Base-by-base conservation (phyloP, 2,113 vertebrate genomes). In the Mustela lutreola region DNA sequence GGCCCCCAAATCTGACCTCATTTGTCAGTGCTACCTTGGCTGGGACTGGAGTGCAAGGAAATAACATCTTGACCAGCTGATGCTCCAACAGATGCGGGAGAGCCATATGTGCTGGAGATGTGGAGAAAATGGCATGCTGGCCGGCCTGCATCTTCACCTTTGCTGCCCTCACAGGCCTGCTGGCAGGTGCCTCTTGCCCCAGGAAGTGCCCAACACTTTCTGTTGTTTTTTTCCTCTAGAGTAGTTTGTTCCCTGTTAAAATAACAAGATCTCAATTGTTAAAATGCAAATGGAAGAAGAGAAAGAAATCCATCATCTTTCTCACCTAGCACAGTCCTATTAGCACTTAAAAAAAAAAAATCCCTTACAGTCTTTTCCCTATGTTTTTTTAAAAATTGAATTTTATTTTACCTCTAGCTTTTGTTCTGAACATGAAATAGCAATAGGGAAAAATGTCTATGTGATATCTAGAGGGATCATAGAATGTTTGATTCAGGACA, bases 1-100 rank as follows among this genome's bases (percentile, higher is more conserved):
- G 0, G 97, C 83, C 98, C 97, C 94, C 95, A 97, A 97, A 97
- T 96, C 98, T 83, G 97, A 97, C 98, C 99, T 99, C 98, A 98
- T 98, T 98, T 98, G 98, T 98, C 98, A 92, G 95, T 5, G 89
- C 92, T 98, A 94, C 97, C 96, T 97, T 98, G 63, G 80, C 98
- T 97, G 93, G 78, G 95, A 97, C 92, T 97, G 94, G 96, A 98
- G 97, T 96, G 92, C 91, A 95, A 88, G 76, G 84, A 50, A 53
- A 86, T 96, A 92, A 60, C 80, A 96, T 92, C 70, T 70, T 98
- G 98, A 98, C 97, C 98, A 98, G 98, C 96, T 98, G 98, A 98
- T 97, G 98, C 97, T 96, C 94, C 98, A 98, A 98, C 98, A 98
- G 98, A 98, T 88, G 39, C 81, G 86, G 96, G 42, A 28, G 50